Conservation (phyloP, 2,888 invertebrate species). For the Mantis religiosa region DNA sequence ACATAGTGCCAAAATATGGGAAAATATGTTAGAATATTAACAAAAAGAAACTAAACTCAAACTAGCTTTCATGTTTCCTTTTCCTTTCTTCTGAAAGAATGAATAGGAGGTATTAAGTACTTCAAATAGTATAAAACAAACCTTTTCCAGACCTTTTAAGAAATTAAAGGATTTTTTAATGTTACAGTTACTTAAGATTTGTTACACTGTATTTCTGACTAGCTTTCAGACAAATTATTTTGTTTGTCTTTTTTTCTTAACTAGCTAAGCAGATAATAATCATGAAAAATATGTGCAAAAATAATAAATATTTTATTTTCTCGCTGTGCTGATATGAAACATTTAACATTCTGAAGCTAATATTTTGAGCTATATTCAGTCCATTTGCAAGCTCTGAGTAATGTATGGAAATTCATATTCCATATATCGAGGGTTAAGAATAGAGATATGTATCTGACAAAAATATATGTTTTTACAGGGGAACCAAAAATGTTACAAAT, state of each 20-base stretch:
- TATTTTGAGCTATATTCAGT: background rate
- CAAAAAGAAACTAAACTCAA: background rate
- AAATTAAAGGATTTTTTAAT: background rate
- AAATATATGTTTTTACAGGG: too few relatives aligned
- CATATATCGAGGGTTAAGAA: background rate
- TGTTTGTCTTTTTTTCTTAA: background rate
- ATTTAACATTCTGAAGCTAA: background rate
- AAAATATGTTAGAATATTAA: background rate
- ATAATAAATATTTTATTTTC: background rate
- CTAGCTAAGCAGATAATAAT: background rate
- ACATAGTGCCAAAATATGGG: conserved; percentile 12
- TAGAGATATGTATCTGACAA: too few relatives aligned
- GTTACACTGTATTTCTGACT: background rate
- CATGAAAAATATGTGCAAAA: background rate
- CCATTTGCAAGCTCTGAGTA: background rate
- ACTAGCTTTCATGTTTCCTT: background rate
- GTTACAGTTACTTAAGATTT: background rate
- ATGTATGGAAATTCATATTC: background rate
- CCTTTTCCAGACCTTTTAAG: background rate
- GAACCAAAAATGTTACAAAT: too few relatives aligned
- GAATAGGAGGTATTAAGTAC: background rate
- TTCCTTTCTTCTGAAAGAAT: background rate
- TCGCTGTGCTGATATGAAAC: background rate
- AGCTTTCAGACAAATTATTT: background rate
- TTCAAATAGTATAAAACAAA: background rate